phyloP scores from a whole-genome alignment of 92 coral and sea anemone genomes.

The Galaxea fascicularis region DNA sequence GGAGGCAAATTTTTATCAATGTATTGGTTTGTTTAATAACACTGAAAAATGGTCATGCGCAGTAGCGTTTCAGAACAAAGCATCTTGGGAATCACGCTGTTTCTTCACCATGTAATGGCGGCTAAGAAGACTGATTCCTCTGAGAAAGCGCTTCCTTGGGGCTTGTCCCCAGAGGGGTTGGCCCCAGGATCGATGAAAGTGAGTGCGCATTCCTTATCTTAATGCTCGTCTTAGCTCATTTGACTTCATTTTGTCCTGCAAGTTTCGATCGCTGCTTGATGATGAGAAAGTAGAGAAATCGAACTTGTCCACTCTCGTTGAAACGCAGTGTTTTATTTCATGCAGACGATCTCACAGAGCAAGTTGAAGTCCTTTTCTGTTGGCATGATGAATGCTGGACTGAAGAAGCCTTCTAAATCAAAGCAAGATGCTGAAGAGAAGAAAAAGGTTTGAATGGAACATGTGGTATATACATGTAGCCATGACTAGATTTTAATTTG shows the following conservation, averaged over 20 bases:
- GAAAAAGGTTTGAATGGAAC: constrained; percentile 72
- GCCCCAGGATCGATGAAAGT: constrained; percentile 95
- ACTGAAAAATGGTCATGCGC: constrained; percentile 4
- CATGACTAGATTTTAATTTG: too few relatives aligned
- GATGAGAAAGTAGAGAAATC: background rate
- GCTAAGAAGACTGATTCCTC: constrained; percentile 64
- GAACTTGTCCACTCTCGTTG: background rate
- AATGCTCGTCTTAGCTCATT: background rate
- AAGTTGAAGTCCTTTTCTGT: constrained; percentile 87
- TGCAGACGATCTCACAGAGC: constrained; percentile 88
- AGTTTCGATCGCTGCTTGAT: background rate
- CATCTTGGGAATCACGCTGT: constrained; percentile 49
- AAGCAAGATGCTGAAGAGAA: constrained; percentile 90
- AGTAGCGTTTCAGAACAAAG: background rate
- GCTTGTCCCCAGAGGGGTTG: constrained; percentile 87
- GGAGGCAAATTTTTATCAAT: background rate
- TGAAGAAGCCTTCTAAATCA: constrained; percentile 84
- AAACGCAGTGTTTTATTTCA: background rate
- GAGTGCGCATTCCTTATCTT: background rate
- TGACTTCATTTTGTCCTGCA: background rate
- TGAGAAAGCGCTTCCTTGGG: constrained; percentile 87
- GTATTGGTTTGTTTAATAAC: background rate
- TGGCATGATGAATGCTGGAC: constrained; percentile 87
- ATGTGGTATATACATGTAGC: too few relatives aligned
- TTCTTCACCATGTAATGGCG: constrained; percentile 66